Evolutionary conservation across 2,797 vertebrate species (phyloP).

Genomic region (Scyliorhinus canicula): DNA sequence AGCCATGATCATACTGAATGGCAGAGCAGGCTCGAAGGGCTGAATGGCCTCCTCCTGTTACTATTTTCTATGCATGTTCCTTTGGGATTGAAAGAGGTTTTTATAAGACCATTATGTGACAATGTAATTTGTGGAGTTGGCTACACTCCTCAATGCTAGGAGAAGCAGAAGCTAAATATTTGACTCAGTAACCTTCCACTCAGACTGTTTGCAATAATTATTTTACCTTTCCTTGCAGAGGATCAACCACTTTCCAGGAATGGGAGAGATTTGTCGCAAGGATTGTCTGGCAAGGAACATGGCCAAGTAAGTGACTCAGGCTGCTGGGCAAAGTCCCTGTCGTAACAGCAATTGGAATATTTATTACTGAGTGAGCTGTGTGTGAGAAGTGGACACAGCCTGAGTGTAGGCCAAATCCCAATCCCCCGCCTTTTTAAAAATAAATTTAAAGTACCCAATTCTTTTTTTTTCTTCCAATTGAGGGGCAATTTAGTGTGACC

Average conservation of each 20-base stretch:
- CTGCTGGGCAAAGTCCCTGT: background rate
- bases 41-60: too few species aligned
- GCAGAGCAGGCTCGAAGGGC: too few species aligned
- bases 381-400: background rate
- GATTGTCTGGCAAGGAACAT: conserved; percentile 98
- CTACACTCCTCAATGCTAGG: too few species aligned
- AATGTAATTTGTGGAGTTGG: too few species aligned
- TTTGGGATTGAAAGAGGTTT: too few species aligned
- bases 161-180: background rate
- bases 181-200: background rate
- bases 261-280: conserved; percentile 99
- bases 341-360: background rate
- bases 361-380: background rate
- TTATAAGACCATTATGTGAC: too few species aligned
- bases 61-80: too few species aligned
- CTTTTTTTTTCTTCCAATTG: too few species aligned
- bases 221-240: conserved; percentile 73
- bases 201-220: background rate
- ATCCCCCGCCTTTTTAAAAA: too few species aligned
- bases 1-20: too few species aligned
- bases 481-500: too few species aligned
- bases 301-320: conserved; percentile 79
- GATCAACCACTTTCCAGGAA: conserved; percentile 99
- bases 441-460: too few species aligned
- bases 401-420: background rate